Conservation (phyloP, 1,140 invertebrate species). For the Brachionus paranguensis region DNA sequence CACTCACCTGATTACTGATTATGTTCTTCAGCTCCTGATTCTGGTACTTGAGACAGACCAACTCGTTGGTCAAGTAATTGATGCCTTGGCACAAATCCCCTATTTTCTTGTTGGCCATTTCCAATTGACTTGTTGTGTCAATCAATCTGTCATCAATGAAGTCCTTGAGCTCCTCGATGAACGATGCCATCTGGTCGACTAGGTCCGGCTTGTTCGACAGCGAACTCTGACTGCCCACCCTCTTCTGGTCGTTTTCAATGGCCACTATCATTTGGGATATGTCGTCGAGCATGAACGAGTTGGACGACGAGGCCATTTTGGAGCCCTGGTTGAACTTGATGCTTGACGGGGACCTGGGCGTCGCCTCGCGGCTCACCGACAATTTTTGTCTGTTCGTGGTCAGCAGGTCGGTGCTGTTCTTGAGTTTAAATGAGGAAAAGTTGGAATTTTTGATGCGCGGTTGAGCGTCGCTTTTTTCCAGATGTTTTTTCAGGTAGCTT, state of each 20-base stretch:
- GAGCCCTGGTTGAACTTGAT: neutral
- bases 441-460: neutral
- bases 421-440: conserved; percentile 4
- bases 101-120: conserved; percentile 21
- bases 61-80: conserved; percentile 4
- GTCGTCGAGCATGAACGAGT: conserved; percentile 19
- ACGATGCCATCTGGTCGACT: conserved; percentile 17
- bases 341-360: neutral
- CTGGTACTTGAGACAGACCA: conserved; percentile 2
- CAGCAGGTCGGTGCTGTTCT: neutral
- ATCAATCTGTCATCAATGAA: conserved; percentile 17
- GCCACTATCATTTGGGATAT: neutral
- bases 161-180: conserved; percentile 14
- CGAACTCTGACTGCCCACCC: neutral
- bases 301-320: neutral
- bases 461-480: conserved; percentile 4
- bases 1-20: neutral
- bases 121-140: conserved; percentile 13
- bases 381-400: neutral
- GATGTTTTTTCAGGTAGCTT: conserved; percentile 10
- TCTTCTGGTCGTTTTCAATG: conserved; percentile 9
- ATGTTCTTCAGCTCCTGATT: neutral
- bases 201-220: neutral
- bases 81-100: neutral
- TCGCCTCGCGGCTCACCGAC: neutral